phyloP scores from a whole-genome alignment of 2,113 vertebrate genomes.

The Sphyrna mokarran region DNA sequence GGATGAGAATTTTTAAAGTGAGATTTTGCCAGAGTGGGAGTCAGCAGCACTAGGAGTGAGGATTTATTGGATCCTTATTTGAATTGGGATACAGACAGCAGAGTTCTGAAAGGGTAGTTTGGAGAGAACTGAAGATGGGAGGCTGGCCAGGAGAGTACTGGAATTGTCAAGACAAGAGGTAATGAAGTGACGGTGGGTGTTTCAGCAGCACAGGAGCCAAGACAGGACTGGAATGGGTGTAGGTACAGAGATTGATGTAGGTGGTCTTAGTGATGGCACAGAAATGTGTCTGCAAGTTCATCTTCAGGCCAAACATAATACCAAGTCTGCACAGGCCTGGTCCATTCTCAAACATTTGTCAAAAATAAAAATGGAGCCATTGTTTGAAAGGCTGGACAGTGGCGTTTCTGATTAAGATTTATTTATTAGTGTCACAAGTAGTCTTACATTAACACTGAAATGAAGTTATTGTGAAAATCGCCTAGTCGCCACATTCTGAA shows the following conservation, averaged over 20 bases:
- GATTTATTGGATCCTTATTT: background rate
- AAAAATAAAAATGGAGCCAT: background rate
- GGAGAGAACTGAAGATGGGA: background rate
- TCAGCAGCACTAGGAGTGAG: background rate
- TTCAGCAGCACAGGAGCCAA: background rate
- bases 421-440: too few relatives aligned
- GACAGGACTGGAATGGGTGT: background rate
- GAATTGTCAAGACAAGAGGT: background rate
- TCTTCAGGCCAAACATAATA: background rate
- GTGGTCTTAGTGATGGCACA: background rate
- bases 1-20: background rate
- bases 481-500: too few relatives aligned
- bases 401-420: too few relatives aligned
- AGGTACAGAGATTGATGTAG: background rate
- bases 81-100: background rate
- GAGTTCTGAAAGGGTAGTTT: background rate
- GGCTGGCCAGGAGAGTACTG: background rate
- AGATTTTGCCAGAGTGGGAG: background rate
- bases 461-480: too few relatives aligned
- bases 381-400: too few relatives aligned
- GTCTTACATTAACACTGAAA: too few relatives aligned
- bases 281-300: background rate
- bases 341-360: background rate
- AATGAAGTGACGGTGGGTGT: background rate
- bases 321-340: background rate